A percentile compares a stretch with the other conserved stretches of the same genome.
phyloP scores from a whole-genome alignment of 2,113 vertebrate species.

The Platichthys stellatus region DNA sequence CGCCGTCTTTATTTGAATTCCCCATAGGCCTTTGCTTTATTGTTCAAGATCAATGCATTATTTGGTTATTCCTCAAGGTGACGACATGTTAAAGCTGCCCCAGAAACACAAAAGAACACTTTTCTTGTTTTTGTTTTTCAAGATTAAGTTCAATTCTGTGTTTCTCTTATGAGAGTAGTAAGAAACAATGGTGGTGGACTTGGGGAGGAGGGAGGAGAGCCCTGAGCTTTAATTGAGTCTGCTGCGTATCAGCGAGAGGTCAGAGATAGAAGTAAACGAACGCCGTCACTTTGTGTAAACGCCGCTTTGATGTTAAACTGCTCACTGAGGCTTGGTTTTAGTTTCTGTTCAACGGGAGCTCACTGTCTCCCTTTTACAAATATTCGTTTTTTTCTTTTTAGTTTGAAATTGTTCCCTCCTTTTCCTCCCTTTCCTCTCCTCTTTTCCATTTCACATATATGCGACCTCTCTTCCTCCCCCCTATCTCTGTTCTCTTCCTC shows the following conservation, averaged over 20 bases:
- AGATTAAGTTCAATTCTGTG: slow-evolving; percentile 66
- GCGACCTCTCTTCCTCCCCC: neutral
- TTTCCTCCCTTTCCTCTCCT: neutral
- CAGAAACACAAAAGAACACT: slow-evolving; percentile 72
- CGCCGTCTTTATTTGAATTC: slow-evolving; percentile 44
- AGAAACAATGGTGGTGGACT: slow-evolving; percentile 36
- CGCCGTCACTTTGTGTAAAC: slow-evolving; percentile 34
- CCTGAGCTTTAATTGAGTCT: slow-evolving; percentile 50
- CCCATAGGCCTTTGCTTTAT: slow-evolving; percentile 67
- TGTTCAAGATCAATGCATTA: slow-evolving; percentile 70
- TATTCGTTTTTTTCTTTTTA: neutral
- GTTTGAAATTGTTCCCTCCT: too few relatives aligned
- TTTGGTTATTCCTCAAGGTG: slow-evolving; percentile 76
- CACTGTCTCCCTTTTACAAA: neutral
- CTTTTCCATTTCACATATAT: neutral
- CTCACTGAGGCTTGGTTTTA: neutral
- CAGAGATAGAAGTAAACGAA: slow-evolving; percentile 19
- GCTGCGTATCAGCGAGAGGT: slow-evolving; percentile 39
- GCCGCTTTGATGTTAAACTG: slow-evolving; percentile 15
- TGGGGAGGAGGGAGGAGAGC: slow-evolving; percentile 30
- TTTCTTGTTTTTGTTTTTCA: slow-evolving; percentile 70
- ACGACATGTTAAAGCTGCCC: slow-evolving; percentile 66
- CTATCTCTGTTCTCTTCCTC: too few relatives aligned
- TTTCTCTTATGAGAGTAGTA: slow-evolving; percentile 29
- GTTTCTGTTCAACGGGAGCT: neutral